Percentiles rank a stretch among this genome's conserved stretches.
Conservation (phyloP, 2,113 vertebrate genomes). For the Ibidorhyncha struthersii region DNA sequence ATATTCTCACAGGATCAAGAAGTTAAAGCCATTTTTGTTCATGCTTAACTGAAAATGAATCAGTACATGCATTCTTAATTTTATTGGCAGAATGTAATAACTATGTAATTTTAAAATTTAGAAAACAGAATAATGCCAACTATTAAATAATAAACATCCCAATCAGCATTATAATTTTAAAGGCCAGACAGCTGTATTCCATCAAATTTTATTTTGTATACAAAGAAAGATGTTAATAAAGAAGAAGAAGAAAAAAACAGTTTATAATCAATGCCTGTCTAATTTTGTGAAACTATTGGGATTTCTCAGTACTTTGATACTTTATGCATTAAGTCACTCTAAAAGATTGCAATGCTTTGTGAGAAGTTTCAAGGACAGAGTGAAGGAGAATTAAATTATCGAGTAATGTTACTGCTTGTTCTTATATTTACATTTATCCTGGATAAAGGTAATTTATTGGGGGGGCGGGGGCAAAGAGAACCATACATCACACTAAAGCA, state of each 20-base stretch:
- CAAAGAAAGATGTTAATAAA: slow-evolving; percentile 24
- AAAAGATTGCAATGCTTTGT: slow-evolving; percentile 46
- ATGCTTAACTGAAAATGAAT: slow-evolving; percentile 8
- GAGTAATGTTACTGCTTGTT: slow-evolving; percentile 55
- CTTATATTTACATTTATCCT: slow-evolving; percentile 75
- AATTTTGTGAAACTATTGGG: slow-evolving; percentile 54
- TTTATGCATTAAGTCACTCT: slow-evolving; percentile 52
- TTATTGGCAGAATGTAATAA: not conserved
- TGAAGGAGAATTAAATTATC: slow-evolving; percentile 73
- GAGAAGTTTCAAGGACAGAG: slow-evolving; percentile 72
- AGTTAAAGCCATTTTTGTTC: not conserved
- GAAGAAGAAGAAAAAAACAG: not conserved
- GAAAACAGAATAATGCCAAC: not conserved
- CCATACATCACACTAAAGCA: slow-evolving; percentile 61
- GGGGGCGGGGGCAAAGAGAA: not conserved
- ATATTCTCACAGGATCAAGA: not conserved
- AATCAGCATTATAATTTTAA: not conserved
- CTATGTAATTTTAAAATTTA: not conserved
- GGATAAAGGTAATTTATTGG: slow-evolving; percentile 61
- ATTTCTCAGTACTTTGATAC: slow-evolving; percentile 4
- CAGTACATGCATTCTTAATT: slow-evolving; percentile 4
- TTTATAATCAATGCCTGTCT: slow-evolving; percentile 43
- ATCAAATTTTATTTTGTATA: slow-evolving; percentile 15
- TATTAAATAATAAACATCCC: slow-evolving; percentile 39
- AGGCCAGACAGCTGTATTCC: not conserved